These are phyloP conservation scores for Epirrhoe alternata DNA, from an alignment of 2,888 invertebrate species.

Conservation along the genomic window DNA sequence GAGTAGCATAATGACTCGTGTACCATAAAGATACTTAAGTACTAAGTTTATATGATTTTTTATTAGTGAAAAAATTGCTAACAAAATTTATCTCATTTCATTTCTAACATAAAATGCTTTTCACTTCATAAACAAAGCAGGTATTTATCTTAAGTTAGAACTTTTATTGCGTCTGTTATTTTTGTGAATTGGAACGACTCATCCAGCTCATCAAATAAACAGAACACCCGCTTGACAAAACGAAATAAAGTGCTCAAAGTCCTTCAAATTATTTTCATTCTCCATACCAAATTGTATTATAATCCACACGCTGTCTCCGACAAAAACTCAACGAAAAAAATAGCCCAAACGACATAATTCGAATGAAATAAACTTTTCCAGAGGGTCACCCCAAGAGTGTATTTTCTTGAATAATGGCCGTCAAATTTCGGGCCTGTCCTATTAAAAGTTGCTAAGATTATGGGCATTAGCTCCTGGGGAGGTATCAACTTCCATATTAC, in stretches of 20 bases:
- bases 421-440: conserved; percentile 77
- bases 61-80: neutral
- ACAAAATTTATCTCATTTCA: neutral
- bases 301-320: conserved; percentile 34
- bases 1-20: too few relatives aligned
- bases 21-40: too few relatives aligned
- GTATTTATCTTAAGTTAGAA: neutral
- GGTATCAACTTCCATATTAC: conserved; percentile 73
- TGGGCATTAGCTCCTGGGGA: conserved; percentile 77
- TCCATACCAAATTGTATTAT: conserved; percentile 35
- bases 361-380: conserved; percentile 46
- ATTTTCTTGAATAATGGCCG: conserved; percentile 79
- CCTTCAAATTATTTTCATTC: conserved; percentile 30
- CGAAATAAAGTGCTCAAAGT: conserved; percentile 33
- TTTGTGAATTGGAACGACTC: conserved; percentile 17
- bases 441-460: conserved; percentile 84
- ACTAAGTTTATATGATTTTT: neutral
- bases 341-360: conserved; percentile 44
- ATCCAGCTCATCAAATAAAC: conserved; percentile 31
- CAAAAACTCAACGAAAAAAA: conserved; percentile 39
- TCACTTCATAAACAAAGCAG: neutral
- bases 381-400: conserved; percentile 62
- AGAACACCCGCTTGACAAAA: conserved; percentile 28
- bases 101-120: neutral
- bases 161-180: neutral